Evolutionary conservation across 2,797 vertebrate genomes (phyloP).

Genomic region (Siniperca obscura): DNA sequence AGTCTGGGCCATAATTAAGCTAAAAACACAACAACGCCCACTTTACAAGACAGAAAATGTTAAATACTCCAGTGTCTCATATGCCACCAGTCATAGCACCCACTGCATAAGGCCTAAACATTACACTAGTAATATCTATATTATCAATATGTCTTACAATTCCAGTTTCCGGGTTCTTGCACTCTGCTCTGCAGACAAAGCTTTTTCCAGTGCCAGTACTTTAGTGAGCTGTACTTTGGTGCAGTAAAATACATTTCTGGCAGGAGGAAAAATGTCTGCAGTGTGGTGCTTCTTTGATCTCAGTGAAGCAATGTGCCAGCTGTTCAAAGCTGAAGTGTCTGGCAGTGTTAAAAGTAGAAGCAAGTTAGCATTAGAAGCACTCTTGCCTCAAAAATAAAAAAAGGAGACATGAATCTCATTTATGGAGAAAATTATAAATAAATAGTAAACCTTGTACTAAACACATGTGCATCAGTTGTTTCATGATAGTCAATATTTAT

Average conservation of each 20-base stretch:
- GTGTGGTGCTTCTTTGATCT: constrained; percentile 73
- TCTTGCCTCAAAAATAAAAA: constrained; percentile 48
- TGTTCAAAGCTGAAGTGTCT: constrained; percentile 63
- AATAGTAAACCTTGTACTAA: neutral
- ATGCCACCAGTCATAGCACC: neutral
- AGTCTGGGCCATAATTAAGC: too few relatives aligned
- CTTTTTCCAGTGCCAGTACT: constrained; percentile 47
- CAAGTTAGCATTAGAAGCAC: constrained; percentile 39
- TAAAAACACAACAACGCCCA: neutral
- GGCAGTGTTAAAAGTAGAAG: constrained; percentile 46
- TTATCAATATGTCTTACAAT: constrained; percentile 15
- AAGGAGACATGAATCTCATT: constrained; percentile 30
- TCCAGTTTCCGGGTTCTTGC: constrained; percentile 30
- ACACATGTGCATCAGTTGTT: neutral
- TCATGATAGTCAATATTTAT: neutral
- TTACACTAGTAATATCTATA: constrained; percentile 1
- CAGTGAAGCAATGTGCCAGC: constrained; percentile 70
- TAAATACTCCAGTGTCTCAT: neutral
- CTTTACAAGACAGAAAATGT: too few relatives aligned
- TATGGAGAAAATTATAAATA: constrained; percentile 28
- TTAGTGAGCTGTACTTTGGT: constrained; percentile 59
- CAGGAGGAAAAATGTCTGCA: constrained; percentile 71
- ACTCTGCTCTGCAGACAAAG: constrained; percentile 65
- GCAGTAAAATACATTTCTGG: constrained; percentile 75
- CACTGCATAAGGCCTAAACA: constrained; percentile 2